Percentiles rank a stretch among this genome's conserved stretches.
Evolutionary conservation across 2,113 vertebrate genomes (phyloP).

Genomic region (Okapia johnstoni): DNA sequence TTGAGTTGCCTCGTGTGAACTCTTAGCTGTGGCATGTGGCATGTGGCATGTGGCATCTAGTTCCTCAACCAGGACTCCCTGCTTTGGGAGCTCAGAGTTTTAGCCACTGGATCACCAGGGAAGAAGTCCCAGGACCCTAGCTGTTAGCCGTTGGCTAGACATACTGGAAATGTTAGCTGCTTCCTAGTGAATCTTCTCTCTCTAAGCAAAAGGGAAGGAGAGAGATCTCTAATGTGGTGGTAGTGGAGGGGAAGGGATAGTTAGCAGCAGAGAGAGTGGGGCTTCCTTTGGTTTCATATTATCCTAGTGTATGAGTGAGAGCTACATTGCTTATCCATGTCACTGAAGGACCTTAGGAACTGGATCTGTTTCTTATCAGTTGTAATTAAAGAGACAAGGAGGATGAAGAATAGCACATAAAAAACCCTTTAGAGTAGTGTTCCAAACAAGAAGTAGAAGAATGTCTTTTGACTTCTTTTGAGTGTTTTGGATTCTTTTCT

Average conservation of each 20-base stretch:
- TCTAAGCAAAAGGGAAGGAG: not conserved
- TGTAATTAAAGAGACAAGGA: slow-evolving; percentile 24
- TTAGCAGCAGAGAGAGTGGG: not conserved
- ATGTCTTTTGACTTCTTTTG: slow-evolving; percentile 11
- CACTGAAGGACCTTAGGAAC: not conserved
- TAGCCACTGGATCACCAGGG: not conserved
- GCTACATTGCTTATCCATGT: not conserved
- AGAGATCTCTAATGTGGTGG: not conserved
- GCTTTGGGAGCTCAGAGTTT: not conserved
- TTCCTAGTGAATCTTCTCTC: not conserved
- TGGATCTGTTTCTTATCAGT: not conserved
- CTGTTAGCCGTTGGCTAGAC: not conserved
- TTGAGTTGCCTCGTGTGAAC: not conserved
- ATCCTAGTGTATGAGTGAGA: not conserved
- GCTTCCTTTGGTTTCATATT: not conserved
- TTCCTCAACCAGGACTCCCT: not conserved
- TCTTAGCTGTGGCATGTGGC: not conserved
- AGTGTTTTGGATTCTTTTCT: slow-evolving; percentile 12
- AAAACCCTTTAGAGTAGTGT: not conserved
- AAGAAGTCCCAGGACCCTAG: not conserved
- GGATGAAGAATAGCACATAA: not conserved
- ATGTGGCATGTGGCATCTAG: not conserved
- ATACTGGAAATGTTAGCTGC: not conserved
- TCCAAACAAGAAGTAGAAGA: not conserved
- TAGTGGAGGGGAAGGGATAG: not conserved